These are phyloP conservation scores for Yponomeuta malinellus DNA, from an alignment of 2,888 invertebrate genomes.

Conservation along the genomic window DNA sequence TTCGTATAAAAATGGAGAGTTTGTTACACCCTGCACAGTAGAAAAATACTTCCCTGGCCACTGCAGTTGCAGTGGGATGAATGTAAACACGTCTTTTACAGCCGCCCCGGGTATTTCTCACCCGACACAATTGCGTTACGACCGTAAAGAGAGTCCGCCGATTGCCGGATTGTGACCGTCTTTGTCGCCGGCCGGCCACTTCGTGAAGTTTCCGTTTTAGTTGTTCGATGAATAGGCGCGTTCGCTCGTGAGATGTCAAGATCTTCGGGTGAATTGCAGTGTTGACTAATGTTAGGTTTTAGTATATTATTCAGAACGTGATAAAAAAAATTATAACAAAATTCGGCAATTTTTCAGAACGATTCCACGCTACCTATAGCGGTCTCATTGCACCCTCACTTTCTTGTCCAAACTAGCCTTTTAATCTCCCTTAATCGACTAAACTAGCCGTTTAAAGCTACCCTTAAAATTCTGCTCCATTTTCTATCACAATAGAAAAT, in stretches of 20 bases:
- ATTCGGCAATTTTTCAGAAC: too few relatives aligned
- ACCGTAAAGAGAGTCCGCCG: constrained; percentile 28
- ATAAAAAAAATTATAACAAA: too few relatives aligned
- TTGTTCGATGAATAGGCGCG: background rate
- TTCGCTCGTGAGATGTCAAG: background rate
- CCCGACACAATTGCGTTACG: constrained; percentile 23
- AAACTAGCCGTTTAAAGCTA: background rate
- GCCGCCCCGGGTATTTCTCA: constrained; percentile 12
- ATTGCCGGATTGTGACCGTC: constrained; percentile 8
- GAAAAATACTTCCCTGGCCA: background rate
- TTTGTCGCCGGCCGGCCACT: background rate
- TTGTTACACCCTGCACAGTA: too few relatives aligned
- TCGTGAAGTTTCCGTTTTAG: constrained; percentile 4
- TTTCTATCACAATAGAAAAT: background rate
- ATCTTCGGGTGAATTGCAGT: too few relatives aligned
- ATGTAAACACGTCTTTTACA: constrained; percentile 9
- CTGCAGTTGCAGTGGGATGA: background rate
- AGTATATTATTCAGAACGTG: too few relatives aligned
- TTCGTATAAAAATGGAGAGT: too few relatives aligned
- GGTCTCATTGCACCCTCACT: too few relatives aligned
- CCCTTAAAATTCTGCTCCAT: background rate
- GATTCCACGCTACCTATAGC: too few relatives aligned
- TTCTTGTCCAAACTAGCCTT: background rate
- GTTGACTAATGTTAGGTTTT: too few relatives aligned
- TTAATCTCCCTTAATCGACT: background rate